Evolutionary conservation across 1,140 invertebrate genomes (phyloP).

Genomic region (Vanessa tameamea): DNA sequence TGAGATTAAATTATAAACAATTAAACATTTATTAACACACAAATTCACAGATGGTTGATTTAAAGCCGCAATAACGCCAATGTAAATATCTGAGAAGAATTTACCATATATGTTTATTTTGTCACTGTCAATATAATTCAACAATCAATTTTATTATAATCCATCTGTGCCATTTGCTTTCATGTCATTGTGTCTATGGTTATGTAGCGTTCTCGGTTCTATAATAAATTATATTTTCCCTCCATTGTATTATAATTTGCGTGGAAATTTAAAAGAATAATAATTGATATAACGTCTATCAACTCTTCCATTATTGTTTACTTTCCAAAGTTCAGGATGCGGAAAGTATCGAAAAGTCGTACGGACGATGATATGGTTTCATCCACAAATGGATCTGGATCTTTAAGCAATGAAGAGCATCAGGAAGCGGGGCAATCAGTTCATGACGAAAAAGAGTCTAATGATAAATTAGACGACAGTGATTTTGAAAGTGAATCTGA

Average conservation of each 20-base stretch:
- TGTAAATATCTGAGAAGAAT: too few species aligned
- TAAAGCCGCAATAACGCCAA: too few species aligned
- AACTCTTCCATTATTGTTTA: slow-evolving; percentile 46
- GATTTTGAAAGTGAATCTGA: slow-evolving; percentile 36
- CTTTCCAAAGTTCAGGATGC: slow-evolving; percentile 56
- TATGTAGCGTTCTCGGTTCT: background rate
- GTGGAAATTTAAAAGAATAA: background rate
- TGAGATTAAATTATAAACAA: too few species aligned
- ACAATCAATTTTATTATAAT: too few species aligned
- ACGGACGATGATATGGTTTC: slow-evolving; percentile 72
- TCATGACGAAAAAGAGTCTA: slow-evolving; percentile 33
- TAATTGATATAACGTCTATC: background rate
- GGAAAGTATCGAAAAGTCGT: slow-evolving; percentile 72
- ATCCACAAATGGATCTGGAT: slow-evolving; percentile 71
- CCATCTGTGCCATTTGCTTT: too few species aligned
- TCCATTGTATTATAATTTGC: slow-evolving; percentile 46
- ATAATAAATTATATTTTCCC: slow-evolving; percentile 50
- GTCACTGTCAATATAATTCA: too few species aligned
- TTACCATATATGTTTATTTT: too few species aligned
- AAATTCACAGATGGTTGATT: too few species aligned
- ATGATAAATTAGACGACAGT: slow-evolving; percentile 39
- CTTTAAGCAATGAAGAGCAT: slow-evolving; percentile 60
- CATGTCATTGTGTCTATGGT: background rate
- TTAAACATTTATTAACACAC: too few species aligned
- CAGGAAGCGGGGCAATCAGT: slow-evolving; percentile 46